These are phyloP conservation scores for Eupeodes corollae DNA, from an alignment of 1,140 invertebrate species.

Conservation along the genomic window DNA sequence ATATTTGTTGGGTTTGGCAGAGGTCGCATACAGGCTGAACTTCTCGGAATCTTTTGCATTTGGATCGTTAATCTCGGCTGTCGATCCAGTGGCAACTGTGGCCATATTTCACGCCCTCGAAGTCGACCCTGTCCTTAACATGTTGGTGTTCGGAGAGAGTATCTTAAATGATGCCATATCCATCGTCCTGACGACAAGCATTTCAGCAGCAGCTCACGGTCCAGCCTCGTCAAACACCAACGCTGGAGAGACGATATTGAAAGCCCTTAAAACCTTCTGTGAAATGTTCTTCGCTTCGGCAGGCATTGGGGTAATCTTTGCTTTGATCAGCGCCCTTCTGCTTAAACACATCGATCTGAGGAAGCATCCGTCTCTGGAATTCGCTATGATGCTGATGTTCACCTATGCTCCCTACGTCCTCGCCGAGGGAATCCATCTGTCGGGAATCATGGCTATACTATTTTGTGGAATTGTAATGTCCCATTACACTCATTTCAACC, in stretches of 20 bases:
- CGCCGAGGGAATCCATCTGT: slow-evolving; percentile 68
- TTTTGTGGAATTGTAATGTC: slow-evolving; percentile 99
- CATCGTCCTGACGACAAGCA: slow-evolving; percentile 90
- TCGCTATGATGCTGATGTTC: slow-evolving; percentile 96
- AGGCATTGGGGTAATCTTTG: slow-evolving; percentile 91
- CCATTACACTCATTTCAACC: slow-evolving; percentile 97
- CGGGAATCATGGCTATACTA: slow-evolving; percentile 97
- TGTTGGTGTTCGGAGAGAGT: slow-evolving; percentile 97
- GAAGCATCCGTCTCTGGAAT: slow-evolving; percentile 95
- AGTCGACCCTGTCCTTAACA: slow-evolving; percentile 91
- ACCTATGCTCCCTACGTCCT: slow-evolving; percentile 96
- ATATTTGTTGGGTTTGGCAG: slow-evolving; percentile 81
- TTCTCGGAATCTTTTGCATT: slow-evolving; percentile 98
- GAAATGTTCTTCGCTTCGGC: slow-evolving; percentile 98
- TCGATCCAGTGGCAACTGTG: slow-evolving; percentile 95
- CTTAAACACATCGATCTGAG: slow-evolving; percentile 93
- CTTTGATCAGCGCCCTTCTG: slow-evolving; percentile 83
- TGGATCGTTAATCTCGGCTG: slow-evolving; percentile 91
- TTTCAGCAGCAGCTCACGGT: slow-evolving; percentile 42
- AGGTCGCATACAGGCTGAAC: slow-evolving; percentile 66
- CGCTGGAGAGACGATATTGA: slow-evolving; percentile 73
- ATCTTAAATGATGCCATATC: slow-evolving; percentile 97
- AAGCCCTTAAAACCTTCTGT: slow-evolving; percentile 84
- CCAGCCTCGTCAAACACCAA: slow-evolving; percentile 30
- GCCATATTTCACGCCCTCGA: slow-evolving; percentile 97